These are phyloP conservation scores for Triplophysa bombifrons DNA, from an alignment of 2,797 vertebrate genomes.

Conservation along the genomic window DNA sequence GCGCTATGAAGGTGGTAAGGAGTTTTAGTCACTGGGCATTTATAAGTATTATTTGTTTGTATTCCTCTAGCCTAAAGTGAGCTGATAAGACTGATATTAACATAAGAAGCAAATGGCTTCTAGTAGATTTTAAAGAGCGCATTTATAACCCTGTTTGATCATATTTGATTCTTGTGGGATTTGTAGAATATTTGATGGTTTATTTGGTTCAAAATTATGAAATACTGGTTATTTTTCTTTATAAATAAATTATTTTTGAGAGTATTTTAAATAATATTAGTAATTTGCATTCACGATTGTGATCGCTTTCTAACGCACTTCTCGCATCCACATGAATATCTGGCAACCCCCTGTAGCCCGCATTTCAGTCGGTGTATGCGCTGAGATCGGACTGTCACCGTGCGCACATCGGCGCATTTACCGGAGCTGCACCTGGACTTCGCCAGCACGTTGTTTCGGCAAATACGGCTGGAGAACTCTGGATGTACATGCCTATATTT, in stretches of 20 bases:
- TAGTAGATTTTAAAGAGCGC: too few relatives aligned
- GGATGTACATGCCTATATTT: neutral
- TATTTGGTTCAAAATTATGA: too few relatives aligned
- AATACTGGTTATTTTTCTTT: too few relatives aligned
- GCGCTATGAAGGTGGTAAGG: too few relatives aligned
- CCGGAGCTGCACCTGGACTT: conserved; percentile 16
- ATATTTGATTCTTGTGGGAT: neutral
- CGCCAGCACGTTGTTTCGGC: conserved; percentile 1
- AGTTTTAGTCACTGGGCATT: too few relatives aligned
- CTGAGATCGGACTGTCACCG: conserved; percentile 72
- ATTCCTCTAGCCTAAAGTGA: too few relatives aligned
- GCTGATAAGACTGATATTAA: too few relatives aligned
- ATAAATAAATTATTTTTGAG: too few relatives aligned
- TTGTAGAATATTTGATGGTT: too few relatives aligned
- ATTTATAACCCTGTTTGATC: neutral
- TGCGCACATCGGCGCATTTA: conserved; percentile 59
- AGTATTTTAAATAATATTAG: neutral
- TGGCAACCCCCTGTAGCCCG: conserved; percentile 63
- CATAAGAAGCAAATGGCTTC: too few relatives aligned
- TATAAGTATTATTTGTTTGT: too few relatives aligned
- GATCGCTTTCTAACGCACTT: neutral
- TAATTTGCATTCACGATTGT: neutral
- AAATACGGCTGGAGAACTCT: conserved; percentile 20
- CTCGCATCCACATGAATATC: neutral
- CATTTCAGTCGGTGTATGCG: conserved; percentile 64